Evolutionary conservation across 2,797 vertebrate genomes (phyloP), one percentile per base, ranked within the genome.

Genomic region (Hyperoplus lanceolatus): DNA sequence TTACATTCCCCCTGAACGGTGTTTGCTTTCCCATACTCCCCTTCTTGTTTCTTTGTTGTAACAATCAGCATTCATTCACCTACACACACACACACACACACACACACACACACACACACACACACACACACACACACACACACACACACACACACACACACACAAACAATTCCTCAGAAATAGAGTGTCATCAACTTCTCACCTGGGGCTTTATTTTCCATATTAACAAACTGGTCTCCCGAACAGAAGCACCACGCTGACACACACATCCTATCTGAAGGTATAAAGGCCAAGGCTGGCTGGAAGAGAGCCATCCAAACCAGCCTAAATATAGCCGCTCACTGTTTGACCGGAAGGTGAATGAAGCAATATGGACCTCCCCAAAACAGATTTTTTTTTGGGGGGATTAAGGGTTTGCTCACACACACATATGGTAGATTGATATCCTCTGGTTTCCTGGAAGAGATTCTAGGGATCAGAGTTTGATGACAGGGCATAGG

Each of bases 401-500:
- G 21, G 57, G 12, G 36, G 57, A 45, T 21, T 41, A 63, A 60
- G 41, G 41, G 21, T 39, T 38, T 45, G 42, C 59, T 69, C 29
- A 29, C 29, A 39, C 57, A 41, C 79, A 77, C 87, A 91, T 89
- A 88, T 86, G 85, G 83, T 53, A 77, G 57, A 77, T 82, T 62
- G 75, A 80, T 46, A 82, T 87, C 92, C 83, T 87, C 87, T 73
- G 69, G 91, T 70, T 90, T 88, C 81, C 85, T 85, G 83, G 89
- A 90, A 81, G 68, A 55, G 70, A 48, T 8, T 61, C 75, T 81
- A 80, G 54, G 7, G 67, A 87, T 82, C 81, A 72, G 56, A 74
- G 59, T 1, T 6, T 18, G 42, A 7, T 50, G 66, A 78, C 43
- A 60, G 48, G 18, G 10, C 72, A 49, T 60, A 57, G 57, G n/a